A percentile compares a stretch with the other conserved stretches of the same genome.
Conservation (phyloP, 2,797 vertebrate species). For the Paramormyrops hopkinsi region DNA sequence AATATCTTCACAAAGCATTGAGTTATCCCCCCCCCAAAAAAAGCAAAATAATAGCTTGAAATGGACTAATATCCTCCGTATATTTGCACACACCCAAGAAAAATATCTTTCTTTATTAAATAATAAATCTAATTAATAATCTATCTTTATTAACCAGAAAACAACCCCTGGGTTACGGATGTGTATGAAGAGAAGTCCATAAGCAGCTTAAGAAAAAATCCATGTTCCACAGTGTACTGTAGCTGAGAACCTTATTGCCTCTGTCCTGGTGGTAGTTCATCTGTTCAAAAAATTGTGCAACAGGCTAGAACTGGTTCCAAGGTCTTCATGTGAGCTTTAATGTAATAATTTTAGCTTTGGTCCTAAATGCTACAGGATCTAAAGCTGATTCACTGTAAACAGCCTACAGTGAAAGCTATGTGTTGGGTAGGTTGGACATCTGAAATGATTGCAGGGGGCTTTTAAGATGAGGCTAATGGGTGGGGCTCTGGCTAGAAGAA, state of each 20-base stretch:
- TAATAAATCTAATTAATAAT: too few relatives aligned
- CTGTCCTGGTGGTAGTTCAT: neutral
- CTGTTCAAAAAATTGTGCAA: neutral
- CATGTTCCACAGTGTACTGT: neutral
- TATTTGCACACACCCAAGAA: neutral
- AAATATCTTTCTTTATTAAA: neutral
- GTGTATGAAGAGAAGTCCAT: neutral
- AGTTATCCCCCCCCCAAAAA: neutral
- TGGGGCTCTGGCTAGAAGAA: neutral
- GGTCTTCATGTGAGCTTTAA: neutral
- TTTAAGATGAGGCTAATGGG: neutral
- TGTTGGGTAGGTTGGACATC: neutral
- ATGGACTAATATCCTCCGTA: neutral
- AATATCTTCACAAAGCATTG: neutral
- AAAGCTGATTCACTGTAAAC: neutral
- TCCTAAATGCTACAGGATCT: neutral
- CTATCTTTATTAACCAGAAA: neutral
- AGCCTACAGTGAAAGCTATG: neutral
- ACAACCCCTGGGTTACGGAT: neutral
- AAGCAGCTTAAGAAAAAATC: neutral
- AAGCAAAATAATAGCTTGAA: neutral
- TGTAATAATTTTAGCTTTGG: neutral
- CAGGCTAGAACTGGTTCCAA: neutral
- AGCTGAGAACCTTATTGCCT: neutral
- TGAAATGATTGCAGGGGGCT: neutral